Evolutionary conservation across 2,113 vertebrate genomes (phyloP).

Genomic region (Ciconia maguari): DNA sequence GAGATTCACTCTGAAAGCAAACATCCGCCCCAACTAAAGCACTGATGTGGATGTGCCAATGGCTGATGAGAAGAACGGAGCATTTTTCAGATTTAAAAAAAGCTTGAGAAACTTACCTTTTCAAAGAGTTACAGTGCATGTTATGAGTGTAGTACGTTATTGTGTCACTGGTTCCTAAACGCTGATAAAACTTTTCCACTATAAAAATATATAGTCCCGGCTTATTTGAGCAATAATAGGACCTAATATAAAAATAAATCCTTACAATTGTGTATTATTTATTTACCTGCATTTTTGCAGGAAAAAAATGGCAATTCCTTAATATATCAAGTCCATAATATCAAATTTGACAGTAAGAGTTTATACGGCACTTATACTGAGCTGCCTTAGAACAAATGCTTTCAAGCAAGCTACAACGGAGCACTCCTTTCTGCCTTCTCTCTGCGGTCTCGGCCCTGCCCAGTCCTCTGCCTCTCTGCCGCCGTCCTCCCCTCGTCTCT

Average conservation of each 20-base stretch:
- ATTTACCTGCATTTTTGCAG: background rate
- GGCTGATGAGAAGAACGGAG: background rate
- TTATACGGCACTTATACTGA: background rate
- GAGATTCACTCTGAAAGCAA: background rate
- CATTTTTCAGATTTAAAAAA: background rate
- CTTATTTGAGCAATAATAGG: background rate
- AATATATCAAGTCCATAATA: background rate
- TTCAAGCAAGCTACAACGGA: background rate
- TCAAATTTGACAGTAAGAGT: background rate
- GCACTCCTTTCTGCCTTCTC: background rate
- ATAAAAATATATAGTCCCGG: background rate
- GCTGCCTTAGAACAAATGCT: background rate
- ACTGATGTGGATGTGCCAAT: background rate
- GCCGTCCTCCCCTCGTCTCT: rapidly evolving
- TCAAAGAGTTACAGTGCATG: background rate
- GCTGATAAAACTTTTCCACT: background rate
- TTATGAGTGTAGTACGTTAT: background rate
- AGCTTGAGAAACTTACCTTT: background rate
- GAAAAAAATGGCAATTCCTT: background rate
- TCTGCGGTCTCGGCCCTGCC: background rate
- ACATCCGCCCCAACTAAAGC: background rate
- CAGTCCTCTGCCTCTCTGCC: background rate
- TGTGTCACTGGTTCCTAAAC: background rate
- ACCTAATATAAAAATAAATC: background rate
- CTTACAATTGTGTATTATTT: background rate